These are phyloP conservation scores for Microchirus variegatus DNA, from an alignment of 2,797 vertebrate species.

Conservation along the genomic window DNA sequence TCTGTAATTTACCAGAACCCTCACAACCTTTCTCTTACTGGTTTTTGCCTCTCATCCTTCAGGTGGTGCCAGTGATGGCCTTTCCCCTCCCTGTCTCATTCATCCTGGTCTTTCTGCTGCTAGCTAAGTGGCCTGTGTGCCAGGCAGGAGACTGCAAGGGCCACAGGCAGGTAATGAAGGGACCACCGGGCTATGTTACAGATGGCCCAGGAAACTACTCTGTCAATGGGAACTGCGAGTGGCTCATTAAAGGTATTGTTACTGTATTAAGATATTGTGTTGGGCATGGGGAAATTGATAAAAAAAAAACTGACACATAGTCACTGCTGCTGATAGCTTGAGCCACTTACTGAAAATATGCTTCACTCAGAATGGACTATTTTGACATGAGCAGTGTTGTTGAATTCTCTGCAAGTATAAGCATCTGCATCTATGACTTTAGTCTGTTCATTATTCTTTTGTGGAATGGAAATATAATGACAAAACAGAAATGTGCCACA, in stretches of 20 bases:
- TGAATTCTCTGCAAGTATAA: too few relatives aligned
- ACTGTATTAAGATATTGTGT: neutral
- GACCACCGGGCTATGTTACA: conserved; percentile 87
- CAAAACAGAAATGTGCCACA: too few relatives aligned
- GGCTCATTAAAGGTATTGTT: conserved; percentile 90
- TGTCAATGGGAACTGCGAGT: conserved; percentile 95
- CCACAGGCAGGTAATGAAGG: conserved; percentile 88
- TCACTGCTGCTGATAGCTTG: too few relatives aligned
- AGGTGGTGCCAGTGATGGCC: conserved; percentile 78
- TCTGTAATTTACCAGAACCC: too few relatives aligned
- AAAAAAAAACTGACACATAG: too few relatives aligned
- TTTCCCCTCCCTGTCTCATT: conserved; percentile 66
- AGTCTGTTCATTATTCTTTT: too few relatives aligned
- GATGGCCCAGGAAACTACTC: conserved; percentile 95
- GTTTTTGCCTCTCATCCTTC: conserved; percentile 3
- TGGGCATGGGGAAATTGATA: neutral
- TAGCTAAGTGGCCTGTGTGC: conserved; percentile 52
- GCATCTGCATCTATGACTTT: too few relatives aligned
- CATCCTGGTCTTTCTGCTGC: conserved; percentile 69
- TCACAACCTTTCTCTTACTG: too few relatives aligned
- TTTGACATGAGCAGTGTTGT: too few relatives aligned
- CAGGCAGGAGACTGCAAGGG: conserved; percentile 90
- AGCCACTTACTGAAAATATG: too few relatives aligned
- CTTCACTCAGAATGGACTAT: too few relatives aligned
- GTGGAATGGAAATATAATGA: too few relatives aligned